These are phyloP conservation scores for Telmatherina bonti DNA, from an alignment of 2,797 vertebrate genomes.

Conservation along the genomic window DNA sequence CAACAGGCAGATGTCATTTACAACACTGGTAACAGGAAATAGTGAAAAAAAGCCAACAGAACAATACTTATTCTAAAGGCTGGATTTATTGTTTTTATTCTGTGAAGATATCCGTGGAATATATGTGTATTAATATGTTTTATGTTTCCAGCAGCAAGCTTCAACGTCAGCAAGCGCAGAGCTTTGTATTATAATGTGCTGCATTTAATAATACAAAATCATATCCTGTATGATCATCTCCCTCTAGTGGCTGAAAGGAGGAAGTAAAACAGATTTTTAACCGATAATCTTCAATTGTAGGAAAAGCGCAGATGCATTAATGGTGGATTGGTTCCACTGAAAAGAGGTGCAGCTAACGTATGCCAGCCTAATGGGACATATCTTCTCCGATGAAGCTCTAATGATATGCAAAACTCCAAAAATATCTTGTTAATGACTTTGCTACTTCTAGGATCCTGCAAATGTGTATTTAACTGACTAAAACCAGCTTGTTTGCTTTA, in stretches of 20 bases:
- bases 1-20: too few species aligned
- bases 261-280: not conserved
- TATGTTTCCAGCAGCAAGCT: too few species aligned
- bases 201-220: not conserved
- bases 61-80: too few species aligned
- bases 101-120: too few species aligned
- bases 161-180: too few species aligned
- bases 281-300: not conserved
- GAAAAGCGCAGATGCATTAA: not conserved
- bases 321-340: not conserved
- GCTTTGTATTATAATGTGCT: not conserved
- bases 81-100: too few species aligned
- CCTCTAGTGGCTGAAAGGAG: conserved; percentile 65
- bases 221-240: conserved; percentile 6
- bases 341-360: not conserved
- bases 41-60: too few species aligned
- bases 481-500: not conserved
- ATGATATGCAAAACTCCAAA: not conserved
- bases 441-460: too few species aligned
- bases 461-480: not conserved
- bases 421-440: not conserved
- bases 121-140: not conserved
- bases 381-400: not conserved
- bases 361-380: too few species aligned
- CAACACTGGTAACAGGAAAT: too few species aligned